Evolutionary conservation across 2,888 invertebrate species (phyloP).

Genomic region (Byasa hedistus): DNA sequence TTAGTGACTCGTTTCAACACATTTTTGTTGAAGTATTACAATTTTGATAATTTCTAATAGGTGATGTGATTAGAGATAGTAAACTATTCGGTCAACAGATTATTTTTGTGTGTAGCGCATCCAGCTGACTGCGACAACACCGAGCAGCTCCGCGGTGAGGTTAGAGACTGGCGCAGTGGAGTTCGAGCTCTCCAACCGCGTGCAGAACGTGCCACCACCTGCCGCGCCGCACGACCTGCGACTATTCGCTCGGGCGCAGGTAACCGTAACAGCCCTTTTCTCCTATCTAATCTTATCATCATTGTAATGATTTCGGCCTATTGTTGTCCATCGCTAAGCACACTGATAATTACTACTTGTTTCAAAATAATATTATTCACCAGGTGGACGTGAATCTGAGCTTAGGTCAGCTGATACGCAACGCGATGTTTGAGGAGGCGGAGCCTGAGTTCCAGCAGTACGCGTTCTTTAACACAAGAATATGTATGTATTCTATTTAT

Average conservation of each 20-base stretch:
- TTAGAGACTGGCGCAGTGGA: conserved; percentile 97
- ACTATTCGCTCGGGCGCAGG: conserved; percentile 84
- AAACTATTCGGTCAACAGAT: background rate
- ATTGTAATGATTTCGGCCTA: no score
- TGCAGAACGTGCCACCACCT: conserved; percentile 89
- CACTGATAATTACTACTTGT: background rate
- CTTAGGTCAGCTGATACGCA: conserved; percentile 95
- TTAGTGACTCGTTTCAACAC: no score
- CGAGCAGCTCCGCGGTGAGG: conserved; percentile 97
- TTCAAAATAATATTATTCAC: background rate
- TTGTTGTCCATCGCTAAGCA: no score
- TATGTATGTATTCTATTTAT: conserved; percentile 71
- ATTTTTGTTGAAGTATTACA: no score
- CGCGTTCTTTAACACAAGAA: conserved; percentile 98
- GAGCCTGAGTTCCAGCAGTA: conserved; percentile 98
- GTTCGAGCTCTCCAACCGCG: conserved; percentile 95
- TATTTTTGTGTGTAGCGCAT: conserved; percentile 82
- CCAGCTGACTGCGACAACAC: conserved; percentile 98
- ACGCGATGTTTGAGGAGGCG: conserved; percentile 97
- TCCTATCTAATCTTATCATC: background rate
- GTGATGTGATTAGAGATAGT: no score
- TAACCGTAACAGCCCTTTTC: conserved; percentile 28
- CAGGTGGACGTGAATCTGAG: conserved; percentile 95
- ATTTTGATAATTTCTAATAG: no score
- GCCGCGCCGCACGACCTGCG: conserved; percentile 85